These are phyloP conservation scores for Lophius piscatorius DNA, from an alignment of 2,113 vertebrate genomes.

Conservation along the genomic window DNA sequence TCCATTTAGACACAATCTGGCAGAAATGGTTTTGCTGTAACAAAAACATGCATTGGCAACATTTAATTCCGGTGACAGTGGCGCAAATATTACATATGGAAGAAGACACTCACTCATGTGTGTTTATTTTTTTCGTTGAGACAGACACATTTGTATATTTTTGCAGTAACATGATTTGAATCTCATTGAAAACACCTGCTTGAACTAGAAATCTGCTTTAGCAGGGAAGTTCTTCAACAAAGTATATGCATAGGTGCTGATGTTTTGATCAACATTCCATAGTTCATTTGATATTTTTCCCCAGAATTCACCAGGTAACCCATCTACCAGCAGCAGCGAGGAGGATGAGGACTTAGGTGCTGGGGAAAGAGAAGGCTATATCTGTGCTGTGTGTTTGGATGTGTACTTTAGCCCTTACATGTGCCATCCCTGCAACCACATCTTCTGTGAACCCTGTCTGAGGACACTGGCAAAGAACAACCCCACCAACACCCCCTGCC, in stretches of 20 bases:
- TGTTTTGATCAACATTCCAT: neutral
- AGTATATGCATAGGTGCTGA: neutral
- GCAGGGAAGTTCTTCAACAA: neutral
- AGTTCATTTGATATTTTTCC: neutral
- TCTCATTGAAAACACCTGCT: no score
- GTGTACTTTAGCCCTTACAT: constrained; percentile 96
- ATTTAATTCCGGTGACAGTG: no score
- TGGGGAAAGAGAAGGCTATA: constrained; percentile 83
- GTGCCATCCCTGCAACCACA: constrained; percentile 94
- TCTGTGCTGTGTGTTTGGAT: constrained; percentile 95
- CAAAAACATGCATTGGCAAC: no score
- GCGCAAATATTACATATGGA: no score
- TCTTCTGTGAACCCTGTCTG: constrained; percentile 97
- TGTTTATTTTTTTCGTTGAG: no score
- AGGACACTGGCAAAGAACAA: constrained; percentile 94
- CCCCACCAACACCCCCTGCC: constrained; percentile 90
- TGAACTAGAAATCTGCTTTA: no score
- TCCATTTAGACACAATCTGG: no score
- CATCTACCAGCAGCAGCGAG: constrained; percentile 66
- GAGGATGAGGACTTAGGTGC: constrained; percentile 58
- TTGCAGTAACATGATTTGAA: no score
- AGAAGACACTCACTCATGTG: no score
- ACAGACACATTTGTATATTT: no score
- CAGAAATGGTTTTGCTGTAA: neutral
- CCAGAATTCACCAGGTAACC: constrained; percentile 74